Base-by-base conservation (phyloP, 2,113 vertebrate genomes). In the Caloenas nicobarica region DNA sequence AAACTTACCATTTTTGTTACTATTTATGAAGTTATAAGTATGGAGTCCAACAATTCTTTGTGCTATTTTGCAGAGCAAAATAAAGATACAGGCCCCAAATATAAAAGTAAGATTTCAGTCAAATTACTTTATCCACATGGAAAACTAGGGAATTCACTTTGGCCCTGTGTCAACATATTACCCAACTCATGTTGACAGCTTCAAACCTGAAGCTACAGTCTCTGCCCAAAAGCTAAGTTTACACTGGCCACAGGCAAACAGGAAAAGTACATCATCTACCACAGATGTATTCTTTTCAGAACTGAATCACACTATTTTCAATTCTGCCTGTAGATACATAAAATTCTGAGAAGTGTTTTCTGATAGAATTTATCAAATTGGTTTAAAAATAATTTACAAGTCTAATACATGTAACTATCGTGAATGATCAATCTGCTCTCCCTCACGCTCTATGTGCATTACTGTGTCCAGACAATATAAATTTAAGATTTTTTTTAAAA, bases 161-260 rank as follows among this genome's bases (percentile, higher is more conserved):
- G 86, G 83, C 56, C 61, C 53, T 93, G 58, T 81, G 86, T 78
- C 92, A 95, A 86, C 77, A 42, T 40, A 90, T 95, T 95, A 69
- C 82, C 88, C 94, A 96, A 91, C 23, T 57, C 46, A 68, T 77
- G 89, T 5, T 95, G 93, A 96, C 84, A 91, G 77, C 87, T 80
- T 91, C 81, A 82, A 61, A 92, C 91, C 62, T 73, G 78, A 85
- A 95, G 66, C 54, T 80, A 86, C 46, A 83, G 81, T 93, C 70
- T 85, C 85, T 93, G 87, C 78, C 85, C 93, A 80, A 93, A 96
- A 94, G 78, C 89, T 77, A 94, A 88, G 85, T 96, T 96, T 93
- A 91, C 87, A 86, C 82, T 70, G 78, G 85, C 74, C 86, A 86
- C 92, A 88, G 80, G 82, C 79, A 96, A 96, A 97, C 86, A 96